Evolutionary conservation across 2,113 vertebrate species (phyloP), one percentile per base, ranked within the genome.

Genomic region (Chaetura pelagica): DNA sequence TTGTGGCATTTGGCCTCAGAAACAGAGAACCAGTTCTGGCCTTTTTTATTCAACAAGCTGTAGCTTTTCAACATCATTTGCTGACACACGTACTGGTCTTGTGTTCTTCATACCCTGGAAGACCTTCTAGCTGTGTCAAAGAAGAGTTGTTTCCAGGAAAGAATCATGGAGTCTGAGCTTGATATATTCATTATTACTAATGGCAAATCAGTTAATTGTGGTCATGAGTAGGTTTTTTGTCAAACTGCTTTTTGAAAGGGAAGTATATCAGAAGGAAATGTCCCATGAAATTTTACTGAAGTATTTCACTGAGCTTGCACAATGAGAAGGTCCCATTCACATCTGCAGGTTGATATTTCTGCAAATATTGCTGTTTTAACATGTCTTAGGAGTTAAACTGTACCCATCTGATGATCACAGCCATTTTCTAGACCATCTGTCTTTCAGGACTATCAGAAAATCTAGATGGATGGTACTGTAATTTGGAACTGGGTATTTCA

Each of bases 401-500:
- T 79, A 51, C 17, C n/a, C 51, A 15, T 61, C 10, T 66, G 27
- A 73, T 80, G 55, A 92, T 62, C 85, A 79, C 63, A 93, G 49
- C 62, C 46, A 46, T 83, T 93, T 79, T 30, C 32, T 90, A 84
- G 49, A 54, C 75, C 58, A 90, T 92, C 79, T 77, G 75, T 94
- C 88, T 96, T 87, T 69, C 82, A 92, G 67, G 72, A 62, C 54
- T 69, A 83, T 88, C 63, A 79, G 59, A 85, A 96, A 83, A 46
- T 80, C 82, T 90, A 74, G 63, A 86, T 73, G 78, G 55, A 90
- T 93, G 84, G 54, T 14, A 40, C 27, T 34, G 4, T 58, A 71
- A 92, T 94, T 89, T 87, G 40, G 59, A 92, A 71, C 32, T 52
- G 61, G 20, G 63, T 92, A 59, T 87, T 94, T 66, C 3, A 54